phyloP scores from a whole-genome alignment of 2,797 vertebrate genomes.

The Naso thynnoides region DNA sequence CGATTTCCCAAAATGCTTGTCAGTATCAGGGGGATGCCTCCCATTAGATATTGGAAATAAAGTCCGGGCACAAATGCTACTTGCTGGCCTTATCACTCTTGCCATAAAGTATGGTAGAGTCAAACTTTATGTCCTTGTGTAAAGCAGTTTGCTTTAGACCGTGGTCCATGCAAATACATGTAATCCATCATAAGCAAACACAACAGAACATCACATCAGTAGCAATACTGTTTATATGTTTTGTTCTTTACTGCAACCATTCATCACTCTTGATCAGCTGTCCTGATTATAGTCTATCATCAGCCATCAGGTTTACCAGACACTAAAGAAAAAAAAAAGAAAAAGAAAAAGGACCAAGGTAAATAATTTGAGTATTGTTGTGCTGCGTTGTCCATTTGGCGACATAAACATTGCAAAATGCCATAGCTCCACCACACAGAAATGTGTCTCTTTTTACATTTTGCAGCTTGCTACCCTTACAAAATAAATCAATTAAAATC shows the following conservation, averaged over 20 bases:
- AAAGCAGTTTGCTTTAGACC: background rate
- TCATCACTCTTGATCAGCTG: background rate
- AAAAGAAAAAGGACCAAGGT: background rate
- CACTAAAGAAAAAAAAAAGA: background rate
- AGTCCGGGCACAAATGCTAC: conserved; percentile 4
- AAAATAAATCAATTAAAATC: background rate
- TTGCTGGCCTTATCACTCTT: conserved; percentile 12
- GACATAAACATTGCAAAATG: background rate
- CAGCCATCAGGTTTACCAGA: background rate
- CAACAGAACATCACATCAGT: too few relatives aligned
- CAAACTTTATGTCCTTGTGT: too few relatives aligned
- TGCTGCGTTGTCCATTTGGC: background rate
- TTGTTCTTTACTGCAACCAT: background rate
- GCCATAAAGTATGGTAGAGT: conserved; percentile 11
- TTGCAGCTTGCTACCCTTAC: background rate
- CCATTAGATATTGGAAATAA: conserved; percentile 17
- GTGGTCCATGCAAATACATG: background rate
- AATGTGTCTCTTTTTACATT: background rate
- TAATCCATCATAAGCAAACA: too few relatives aligned
- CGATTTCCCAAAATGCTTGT: conserved; percentile 21
- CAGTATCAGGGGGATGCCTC: background rate
- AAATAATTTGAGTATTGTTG: background rate
- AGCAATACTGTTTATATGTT: background rate
- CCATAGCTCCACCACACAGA: background rate
- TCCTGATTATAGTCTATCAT: background rate